Evolutionary conservation across 2,797 vertebrate genomes (phyloP).

Genomic region (Sciurus vulgaris): DNA sequence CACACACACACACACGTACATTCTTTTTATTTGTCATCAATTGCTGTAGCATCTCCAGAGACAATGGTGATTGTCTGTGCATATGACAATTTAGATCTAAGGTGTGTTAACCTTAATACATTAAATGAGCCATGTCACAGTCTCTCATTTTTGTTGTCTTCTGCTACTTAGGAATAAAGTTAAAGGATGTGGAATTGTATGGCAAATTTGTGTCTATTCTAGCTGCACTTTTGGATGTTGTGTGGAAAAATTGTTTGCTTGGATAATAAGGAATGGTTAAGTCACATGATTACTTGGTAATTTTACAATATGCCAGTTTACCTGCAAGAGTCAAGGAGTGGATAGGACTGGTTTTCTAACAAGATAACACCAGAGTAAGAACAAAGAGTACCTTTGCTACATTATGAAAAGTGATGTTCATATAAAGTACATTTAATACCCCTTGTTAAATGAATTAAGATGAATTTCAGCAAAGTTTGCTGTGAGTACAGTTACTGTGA

Average conservation of each 20-base stretch:
- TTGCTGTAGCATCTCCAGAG: background rate
- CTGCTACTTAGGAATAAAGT: conserved; percentile 27
- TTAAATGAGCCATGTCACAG: background rate
- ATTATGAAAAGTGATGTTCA: background rate
- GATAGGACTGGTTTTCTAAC: conserved; percentile 34
- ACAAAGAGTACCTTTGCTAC: conserved; percentile 43
- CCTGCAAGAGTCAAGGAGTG: conserved; percentile 27
- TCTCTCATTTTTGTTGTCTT: background rate
- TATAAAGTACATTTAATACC: background rate
- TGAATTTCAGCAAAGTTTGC: background rate
- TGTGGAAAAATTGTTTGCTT: conserved; percentile 42
- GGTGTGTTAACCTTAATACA: background rate
- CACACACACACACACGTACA: too few relatives aligned
- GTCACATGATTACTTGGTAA: conserved; percentile 28
- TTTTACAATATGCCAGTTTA: conserved; percentile 46
- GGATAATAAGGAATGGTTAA: conserved; percentile 2
- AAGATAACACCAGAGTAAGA: conserved; percentile 16
- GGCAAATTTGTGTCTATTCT: conserved; percentile 22
- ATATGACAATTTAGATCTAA: background rate
- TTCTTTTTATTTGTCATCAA: background rate
- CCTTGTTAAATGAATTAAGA: background rate
- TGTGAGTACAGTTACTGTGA: background rate
- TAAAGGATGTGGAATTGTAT: conserved; percentile 7
- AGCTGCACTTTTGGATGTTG: conserved; percentile 27
- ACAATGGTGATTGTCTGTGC: background rate